Percentiles rank a stretch among this genome's conserved stretches.
phyloP scores from a whole-genome alignment of 2,888 invertebrate species.

The Falcaria lacertinaria region DNA sequence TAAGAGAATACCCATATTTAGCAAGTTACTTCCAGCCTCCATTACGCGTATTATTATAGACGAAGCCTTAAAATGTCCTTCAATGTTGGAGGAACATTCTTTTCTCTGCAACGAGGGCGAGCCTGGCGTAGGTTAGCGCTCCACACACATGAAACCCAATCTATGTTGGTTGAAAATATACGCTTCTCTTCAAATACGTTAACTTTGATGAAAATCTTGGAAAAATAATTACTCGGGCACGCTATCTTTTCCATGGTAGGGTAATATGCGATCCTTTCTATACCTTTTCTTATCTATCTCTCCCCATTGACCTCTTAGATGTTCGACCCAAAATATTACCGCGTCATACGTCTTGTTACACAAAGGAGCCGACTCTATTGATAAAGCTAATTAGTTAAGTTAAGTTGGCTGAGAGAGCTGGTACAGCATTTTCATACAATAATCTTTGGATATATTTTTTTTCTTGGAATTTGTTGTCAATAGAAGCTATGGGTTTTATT shows the following conservation, averaged over 20 bases:
- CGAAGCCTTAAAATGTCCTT: too few relatives aligned
- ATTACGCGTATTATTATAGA: too few relatives aligned
- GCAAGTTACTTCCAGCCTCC: too few relatives aligned
- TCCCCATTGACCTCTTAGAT: not conserved
- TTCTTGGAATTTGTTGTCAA: too few relatives aligned
- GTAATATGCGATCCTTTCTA: not conserved
- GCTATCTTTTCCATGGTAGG: not conserved
- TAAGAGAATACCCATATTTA: too few relatives aligned
- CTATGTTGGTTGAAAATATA: too few relatives aligned
- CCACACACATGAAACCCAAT: too few relatives aligned
- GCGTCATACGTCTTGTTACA: not conserved
- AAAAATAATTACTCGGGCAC: not conserved
- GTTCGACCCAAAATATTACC: not conserved
- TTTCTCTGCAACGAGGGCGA: too few relatives aligned
- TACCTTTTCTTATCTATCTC: not conserved
- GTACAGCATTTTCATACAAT: not conserved
- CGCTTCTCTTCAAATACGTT: not conserved
- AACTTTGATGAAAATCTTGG: not conserved
- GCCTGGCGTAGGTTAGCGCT: too few relatives aligned
- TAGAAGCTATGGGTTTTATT: too few relatives aligned
- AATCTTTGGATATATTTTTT: not conserved
- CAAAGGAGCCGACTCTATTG: not conserved
- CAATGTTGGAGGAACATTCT: too few relatives aligned
- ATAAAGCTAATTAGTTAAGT: not conserved
- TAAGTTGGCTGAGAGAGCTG: not conserved